Base-by-base conservation (phyloP, 2,888 invertebrate genomes). In the Ametastegia equiseti region DNA sequence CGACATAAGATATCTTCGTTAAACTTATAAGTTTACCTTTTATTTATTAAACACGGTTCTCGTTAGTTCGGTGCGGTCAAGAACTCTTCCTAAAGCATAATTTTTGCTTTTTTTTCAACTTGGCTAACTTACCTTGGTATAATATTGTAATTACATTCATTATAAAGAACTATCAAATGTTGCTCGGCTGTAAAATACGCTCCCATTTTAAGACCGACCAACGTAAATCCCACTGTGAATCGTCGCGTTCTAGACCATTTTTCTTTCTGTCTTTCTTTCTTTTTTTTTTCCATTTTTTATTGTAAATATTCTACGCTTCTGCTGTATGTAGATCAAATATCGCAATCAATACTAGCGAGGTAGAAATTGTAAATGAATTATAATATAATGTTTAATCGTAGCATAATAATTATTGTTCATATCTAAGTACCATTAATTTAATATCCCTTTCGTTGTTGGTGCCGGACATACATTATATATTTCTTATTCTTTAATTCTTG, bases 231-330 rank as follows among this genome's bases (percentile, higher is more conserved):
- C 27, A 60, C 27, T 27, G 60, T 54, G 1, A 54, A 47, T 60
- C 57, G 57, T 69, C 39, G 30, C 54, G n/a, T 60, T 65, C 15
- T 80, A 71, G 15, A 81, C 60, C 65, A 81, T 84, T 77, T 77
- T 65, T 63, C 80, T 81, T 50, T n/a, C 60, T 65, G 80, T 84
- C 71, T 77, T 65, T 63, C 80, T 81, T 50, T n/a, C n/a, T n/a
- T n/a, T n/a, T n/a, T n/a, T n/a, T n/a, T n/a, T n/a, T n/a, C n/a
- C n/a, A n/a, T n/a, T 77, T 67, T 82, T 63, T 82, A 79, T 83
- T 85, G 85, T 85, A 85, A 83, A 85, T 85, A 85, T 85, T 83
- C 82, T 85, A 82, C 33, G 39, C 80, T 73, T 57, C 60, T 60
- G 30, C 63, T 78, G 78, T 50, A 36, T 78, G 78, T 50, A 36